Base-by-base conservation (phyloP, 1,140 invertebrate species). In the Zelostemma sp. region DNA sequence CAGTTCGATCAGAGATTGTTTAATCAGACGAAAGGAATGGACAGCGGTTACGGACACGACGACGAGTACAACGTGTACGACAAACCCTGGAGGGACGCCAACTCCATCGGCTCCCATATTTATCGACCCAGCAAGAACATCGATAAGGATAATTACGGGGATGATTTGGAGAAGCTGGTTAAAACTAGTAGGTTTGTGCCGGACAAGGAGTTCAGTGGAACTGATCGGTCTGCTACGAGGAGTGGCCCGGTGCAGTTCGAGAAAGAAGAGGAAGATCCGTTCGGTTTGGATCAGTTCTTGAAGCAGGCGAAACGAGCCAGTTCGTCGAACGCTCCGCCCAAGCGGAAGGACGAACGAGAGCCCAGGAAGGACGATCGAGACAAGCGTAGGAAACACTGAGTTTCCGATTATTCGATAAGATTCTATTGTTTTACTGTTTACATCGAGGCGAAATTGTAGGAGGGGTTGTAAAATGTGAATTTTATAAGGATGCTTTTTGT, bases 31-130 rank as follows among this genome's bases (percentile, higher is more conserved):
- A 95, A 97, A 82, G 98, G 98, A 47, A 93, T 99, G 91, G 96
- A 97, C 77, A 94, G 92, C 77, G 98, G 98, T 5, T 99, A 97
- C 87, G 96, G 91, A 2, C 97, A 99, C 77, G 98, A 99, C 75
- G 98, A 99, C 76, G 93, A 93, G 0, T 99, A 99, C 84, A 97
- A 95, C 85, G 96, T 99, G 0, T 99, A 99, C 82, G 97, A 99
- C 81, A 97, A 97, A 83, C 93, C 95, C 0, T 97, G 95, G 95
- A 89, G 94, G 50, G 92, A 94, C 73, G 87, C 91, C 14, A 93
- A 93, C 63, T 91, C 90, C 0, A 87, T 99, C 54, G 95, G 92
- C 0, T 90, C 92, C 12, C 93, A 95, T 81, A 92, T 99, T 65
- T 99, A 99, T 86, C 85, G 97, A 48, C 98, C 98, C 0, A 90